phyloP scores from a whole-genome alignment of 1,140 invertebrate species.

The Drosophila eugracilis region DNA sequence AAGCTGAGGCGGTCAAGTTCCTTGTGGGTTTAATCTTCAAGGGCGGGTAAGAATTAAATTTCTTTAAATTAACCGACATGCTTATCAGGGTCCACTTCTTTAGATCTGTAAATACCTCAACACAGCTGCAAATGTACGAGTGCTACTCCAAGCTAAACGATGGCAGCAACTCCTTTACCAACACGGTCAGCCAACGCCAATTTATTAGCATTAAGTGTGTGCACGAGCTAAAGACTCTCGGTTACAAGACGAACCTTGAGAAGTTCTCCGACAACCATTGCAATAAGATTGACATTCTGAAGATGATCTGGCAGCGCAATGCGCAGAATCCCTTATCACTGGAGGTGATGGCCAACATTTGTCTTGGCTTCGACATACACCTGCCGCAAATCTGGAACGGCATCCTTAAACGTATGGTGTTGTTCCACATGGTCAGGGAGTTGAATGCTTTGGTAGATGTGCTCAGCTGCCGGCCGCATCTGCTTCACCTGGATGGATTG shows the following conservation, averaged over 20 bases:
- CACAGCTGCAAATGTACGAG: constrained; percentile 82
- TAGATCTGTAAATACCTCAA: constrained; percentile 72
- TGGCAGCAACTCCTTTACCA: constrained; percentile 70
- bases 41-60: constrained; percentile 63
- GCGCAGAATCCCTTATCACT: constrained; percentile 75
- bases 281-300: constrained; percentile 80
- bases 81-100: background rate
- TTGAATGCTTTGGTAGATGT: constrained; percentile 76
- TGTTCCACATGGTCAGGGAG: constrained; percentile 74
- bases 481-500: constrained; percentile 73
- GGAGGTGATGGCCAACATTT: constrained; percentile 81
- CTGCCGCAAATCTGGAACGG: constrained; percentile 83
- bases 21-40: constrained; percentile 68
- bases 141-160: constrained; percentile 81
- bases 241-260: constrained; percentile 78
- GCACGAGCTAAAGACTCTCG: constrained; percentile 76
- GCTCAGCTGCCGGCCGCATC: constrained; percentile 64
- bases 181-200: constrained; percentile 70
- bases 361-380: constrained; percentile 79
- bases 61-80: no score
- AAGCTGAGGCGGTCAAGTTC: constrained; percentile 65
- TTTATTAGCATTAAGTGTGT: constrained; percentile 83
- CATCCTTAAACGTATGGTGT: constrained; percentile 82
- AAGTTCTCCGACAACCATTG: constrained; percentile 71
- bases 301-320: constrained; percentile 81